Conservation (phyloP, 2,888 invertebrate genomes). For the Cerastoderma edule region DNA sequence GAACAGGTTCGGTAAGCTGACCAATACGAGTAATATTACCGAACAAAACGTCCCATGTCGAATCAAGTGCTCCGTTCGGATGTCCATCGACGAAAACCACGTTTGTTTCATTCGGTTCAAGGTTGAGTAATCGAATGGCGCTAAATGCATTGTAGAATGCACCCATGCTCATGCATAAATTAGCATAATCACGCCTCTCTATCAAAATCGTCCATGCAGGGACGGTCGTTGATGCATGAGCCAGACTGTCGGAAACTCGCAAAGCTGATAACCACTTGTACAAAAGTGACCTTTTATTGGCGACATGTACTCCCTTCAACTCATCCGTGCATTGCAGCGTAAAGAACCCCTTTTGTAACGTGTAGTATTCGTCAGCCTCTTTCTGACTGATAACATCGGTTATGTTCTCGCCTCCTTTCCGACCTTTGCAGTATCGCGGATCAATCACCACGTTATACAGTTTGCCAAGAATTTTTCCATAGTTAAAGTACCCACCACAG, state of each 20-base stretch:
- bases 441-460: conserved; percentile 55
- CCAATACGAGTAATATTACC: conserved; percentile 70
- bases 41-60: conserved; percentile 78
- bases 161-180: conserved; percentile 77
- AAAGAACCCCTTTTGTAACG: conserved; percentile 64
- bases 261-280: conserved; percentile 48
- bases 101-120: conserved; percentile 63
- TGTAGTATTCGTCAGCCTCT: conserved; percentile 67
- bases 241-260: neutral
- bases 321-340: conserved; percentile 53
- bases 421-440: conserved; percentile 48
- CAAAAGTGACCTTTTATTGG: conserved; percentile 46
- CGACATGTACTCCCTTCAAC: too few species aligned
- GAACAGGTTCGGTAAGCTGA: conserved; percentile 56
- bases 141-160: conserved; percentile 78
- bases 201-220: conserved; percentile 69
- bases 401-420: conserved; percentile 65
- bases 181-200: conserved; percentile 77
- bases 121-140: conserved; percentile 63
- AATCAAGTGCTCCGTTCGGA: conserved; percentile 77
- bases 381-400: conserved; percentile 65
- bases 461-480: conserved; percentile 45
- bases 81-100: conserved; percentile 80
- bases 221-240: neutral
- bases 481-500: conserved; percentile 54